Percentiles rank a stretch among this genome's conserved stretches.
Evolutionary conservation across 2,797 vertebrate genomes (phyloP).

Genomic region (Periophthalmus magnuspinnatus): DNA sequence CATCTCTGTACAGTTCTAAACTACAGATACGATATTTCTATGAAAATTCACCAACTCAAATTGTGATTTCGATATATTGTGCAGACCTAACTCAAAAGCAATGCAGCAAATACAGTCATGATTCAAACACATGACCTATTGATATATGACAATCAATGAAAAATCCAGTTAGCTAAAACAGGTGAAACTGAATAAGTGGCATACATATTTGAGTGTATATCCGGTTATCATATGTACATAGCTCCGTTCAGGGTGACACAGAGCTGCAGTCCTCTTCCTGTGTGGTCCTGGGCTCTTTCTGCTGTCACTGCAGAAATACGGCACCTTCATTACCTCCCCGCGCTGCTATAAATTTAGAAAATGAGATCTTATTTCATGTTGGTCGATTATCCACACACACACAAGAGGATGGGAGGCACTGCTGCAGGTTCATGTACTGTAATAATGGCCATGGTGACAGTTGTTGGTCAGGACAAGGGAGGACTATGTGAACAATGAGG

Average conservation of each 20-base stretch:
- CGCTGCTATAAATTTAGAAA: slow-evolving; percentile 20
- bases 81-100: neutral
- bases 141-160: neutral
- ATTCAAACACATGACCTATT: neutral
- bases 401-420: neutral
- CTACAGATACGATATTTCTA: no score
- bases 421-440: slow-evolving; percentile 14
- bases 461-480: slow-evolving; percentile 19
- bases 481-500: slow-evolving; percentile 32
- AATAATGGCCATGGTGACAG: slow-evolving; percentile 14
- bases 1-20: no score
- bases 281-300: slow-evolving; percentile 24
- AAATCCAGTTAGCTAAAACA: neutral
- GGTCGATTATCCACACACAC: slow-evolving; percentile 7
- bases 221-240: neutral
- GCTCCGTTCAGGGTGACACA: slow-evolving; percentile 1
- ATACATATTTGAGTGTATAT: neutral
- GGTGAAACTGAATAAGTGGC: neutral
- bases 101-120: neutral
- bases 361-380: slow-evolving; percentile 22
- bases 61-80: no score
- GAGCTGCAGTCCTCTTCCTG: slow-evolving; percentile 22
- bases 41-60: no score
- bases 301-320: slow-evolving; percentile 18
- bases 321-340: slow-evolving; percentile 20